A percentile compares a stretch with the other conserved stretches of the same genome.
Evolutionary conservation across 2,113 vertebrate species (phyloP).

Genomic region (Bubo scandiacus): DNA sequence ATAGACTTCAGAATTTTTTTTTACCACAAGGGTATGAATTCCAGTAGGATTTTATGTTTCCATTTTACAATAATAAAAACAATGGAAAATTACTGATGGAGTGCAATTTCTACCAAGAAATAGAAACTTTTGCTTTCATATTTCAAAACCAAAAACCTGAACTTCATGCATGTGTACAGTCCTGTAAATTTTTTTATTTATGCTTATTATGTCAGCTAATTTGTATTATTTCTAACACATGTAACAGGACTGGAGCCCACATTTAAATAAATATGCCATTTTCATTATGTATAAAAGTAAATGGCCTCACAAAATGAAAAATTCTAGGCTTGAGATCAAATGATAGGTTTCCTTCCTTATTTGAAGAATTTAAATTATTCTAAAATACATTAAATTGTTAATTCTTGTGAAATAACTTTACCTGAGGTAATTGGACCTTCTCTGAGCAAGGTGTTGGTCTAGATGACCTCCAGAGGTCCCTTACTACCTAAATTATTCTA

Average conservation of each 20-base stretch:
- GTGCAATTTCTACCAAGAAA: background rate
- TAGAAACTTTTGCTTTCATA: background rate
- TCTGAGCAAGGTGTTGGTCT: background rate
- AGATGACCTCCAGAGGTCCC: background rate
- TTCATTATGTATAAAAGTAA: background rate
- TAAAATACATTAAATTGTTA: background rate
- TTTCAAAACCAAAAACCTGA: background rate
- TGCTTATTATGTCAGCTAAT: background rate
- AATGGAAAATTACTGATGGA: background rate
- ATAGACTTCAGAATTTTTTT: background rate
- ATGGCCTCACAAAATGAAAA: background rate
- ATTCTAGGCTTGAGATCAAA: background rate
- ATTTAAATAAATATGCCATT: background rate
- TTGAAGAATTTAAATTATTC: background rate
- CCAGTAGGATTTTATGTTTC: background rate
- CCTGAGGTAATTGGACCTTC: background rate
- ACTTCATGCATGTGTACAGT: background rate
- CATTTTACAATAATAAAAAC: background rate
- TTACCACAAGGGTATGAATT: background rate
- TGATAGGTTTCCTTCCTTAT: background rate
- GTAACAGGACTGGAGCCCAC: background rate
- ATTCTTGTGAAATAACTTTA: background rate
- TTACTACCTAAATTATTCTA: background rate
- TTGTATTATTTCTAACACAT: background rate
- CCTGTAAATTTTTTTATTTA: background rate